Percentiles rank a stretch among this genome's conserved stretches.
Conservation (phyloP, 2,888 invertebrate species). For the Drosophila algonquin region DNA sequence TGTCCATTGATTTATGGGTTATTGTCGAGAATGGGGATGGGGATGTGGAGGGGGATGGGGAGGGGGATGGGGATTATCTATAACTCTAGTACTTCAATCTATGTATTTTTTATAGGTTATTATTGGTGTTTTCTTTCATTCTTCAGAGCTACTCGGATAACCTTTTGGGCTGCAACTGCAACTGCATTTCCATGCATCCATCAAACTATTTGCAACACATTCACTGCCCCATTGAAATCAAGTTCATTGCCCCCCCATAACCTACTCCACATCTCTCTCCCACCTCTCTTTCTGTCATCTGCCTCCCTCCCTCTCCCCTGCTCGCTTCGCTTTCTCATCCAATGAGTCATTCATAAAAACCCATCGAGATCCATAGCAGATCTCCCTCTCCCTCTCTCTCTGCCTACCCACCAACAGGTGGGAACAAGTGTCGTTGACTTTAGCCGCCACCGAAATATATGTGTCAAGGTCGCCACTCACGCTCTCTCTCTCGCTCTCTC, state of each 20-base stretch:
- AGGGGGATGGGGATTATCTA: too few species aligned
- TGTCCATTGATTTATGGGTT: constrained; percentile 2
- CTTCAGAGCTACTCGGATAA: too few species aligned
- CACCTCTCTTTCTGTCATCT: not conserved
- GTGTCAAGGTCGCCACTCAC: constrained; percentile 38
- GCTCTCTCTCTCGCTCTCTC: constrained; percentile 33
- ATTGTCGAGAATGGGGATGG: not conserved
- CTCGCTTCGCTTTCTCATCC: constrained; percentile 21
- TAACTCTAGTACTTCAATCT: too few species aligned
- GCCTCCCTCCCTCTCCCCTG: not conserved
- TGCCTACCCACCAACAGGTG: constrained; percentile 13
- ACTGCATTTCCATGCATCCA: not conserved
- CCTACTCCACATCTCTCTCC: not conserved
- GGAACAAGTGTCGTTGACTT: constrained; percentile 42
- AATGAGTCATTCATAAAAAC: constrained; percentile 19
- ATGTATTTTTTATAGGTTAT: too few species aligned
- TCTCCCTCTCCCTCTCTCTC: too few species aligned
- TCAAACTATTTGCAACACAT: constrained; percentile 3
- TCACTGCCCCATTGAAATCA: constrained; percentile 21
- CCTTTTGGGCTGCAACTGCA: too few species aligned
- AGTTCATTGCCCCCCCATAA: constrained; percentile 26
- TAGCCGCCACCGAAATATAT: constrained; percentile 27
- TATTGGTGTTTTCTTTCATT: too few species aligned
- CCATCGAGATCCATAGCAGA: not conserved
- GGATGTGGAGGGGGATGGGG: too few species aligned